Percentiles rank a stretch among this genome's conserved stretches.
Conservation (phyloP, 2,888 invertebrate genomes). For the Nemoura dubitans region DNA sequence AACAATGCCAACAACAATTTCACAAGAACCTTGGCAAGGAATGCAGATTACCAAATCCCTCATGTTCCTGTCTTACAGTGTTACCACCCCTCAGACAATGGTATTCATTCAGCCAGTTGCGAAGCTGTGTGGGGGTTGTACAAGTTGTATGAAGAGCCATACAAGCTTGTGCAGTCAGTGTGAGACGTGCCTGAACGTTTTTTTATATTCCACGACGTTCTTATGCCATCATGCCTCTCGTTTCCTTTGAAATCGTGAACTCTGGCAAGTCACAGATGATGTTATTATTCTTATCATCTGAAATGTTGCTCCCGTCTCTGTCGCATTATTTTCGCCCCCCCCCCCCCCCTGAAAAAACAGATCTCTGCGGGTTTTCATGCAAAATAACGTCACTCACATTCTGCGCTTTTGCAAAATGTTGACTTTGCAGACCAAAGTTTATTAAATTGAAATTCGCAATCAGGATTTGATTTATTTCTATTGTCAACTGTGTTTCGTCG, state of each 20-base stretch:
- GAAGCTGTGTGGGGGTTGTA: background rate
- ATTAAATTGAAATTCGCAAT: no score
- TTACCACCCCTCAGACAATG: background rate
- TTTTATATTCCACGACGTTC: background rate
- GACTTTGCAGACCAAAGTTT: background rate
- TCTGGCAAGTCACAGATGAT: background rate
- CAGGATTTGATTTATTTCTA: no score
- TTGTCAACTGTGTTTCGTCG: no score
- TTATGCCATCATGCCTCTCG: background rate
- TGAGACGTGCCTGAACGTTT: background rate
- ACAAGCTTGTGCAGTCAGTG: background rate
- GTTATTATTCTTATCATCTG: background rate
- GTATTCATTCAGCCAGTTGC: background rate
- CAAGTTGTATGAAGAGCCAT: background rate
- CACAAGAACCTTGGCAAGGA: background rate
- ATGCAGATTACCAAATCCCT: background rate
- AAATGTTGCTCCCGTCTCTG: background rate
- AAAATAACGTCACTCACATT: background rate
- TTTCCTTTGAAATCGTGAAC: background rate
- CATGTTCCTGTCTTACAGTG: background rate
- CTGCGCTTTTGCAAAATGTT: background rate
- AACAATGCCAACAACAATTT: background rate
- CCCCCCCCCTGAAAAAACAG: background rate
- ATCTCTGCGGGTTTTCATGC: background rate
- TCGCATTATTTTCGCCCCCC: background rate